Base-by-base conservation (phyloP, 2,888 invertebrate species). In the Drosophila neutralis region DNA sequence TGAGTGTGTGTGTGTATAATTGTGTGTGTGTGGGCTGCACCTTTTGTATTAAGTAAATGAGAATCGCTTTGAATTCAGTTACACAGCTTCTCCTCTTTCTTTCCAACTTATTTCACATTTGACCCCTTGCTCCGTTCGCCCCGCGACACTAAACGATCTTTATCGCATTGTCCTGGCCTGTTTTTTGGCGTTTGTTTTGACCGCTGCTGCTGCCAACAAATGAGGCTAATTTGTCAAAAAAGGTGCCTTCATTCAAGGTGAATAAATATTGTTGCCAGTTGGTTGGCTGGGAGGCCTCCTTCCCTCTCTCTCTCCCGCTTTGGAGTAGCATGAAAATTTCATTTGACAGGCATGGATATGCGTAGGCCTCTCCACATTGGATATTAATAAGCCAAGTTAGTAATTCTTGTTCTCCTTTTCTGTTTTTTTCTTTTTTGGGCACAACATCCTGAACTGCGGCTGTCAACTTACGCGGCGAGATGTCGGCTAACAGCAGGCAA, bases 191-290 rank as follows among this genome's bases (percentile, higher is more conserved):
- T 80, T 88, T 92, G 88, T 92, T 92, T 91, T 92, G 92, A 92
- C 91, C 70, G 27, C 29, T 29, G 11, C n/a, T 53, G 33, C 38
- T 56, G 59, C 59, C 90, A 91, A 92, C 87, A 92, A 92, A 92
- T 92, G 92, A 92, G 86, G 64, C 83, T 84, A 91, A 92, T 92
- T 92, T 92, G 92, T 92, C 93, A 56, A 56, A 92, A 90, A 45
- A 69, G 48, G 77, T 69, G 67, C 59, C 59, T 73, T 75, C 74
- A 72, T 76, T 76, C 69, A 56, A 71, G 56, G 57, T 52, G 57
- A 29, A 31, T 42, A 57, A 13, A 21, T 21, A 29, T 70, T 66
- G 69, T 62, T 60, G 61, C 52, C 64, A 62, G 65, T 53, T 52
- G 67, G 35, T 64, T 70, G n/a, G 21, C 56, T 59, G 45, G 54